Evolutionary conservation across 2,113 vertebrate species (phyloP).

Genomic region (Beaufortia kweichowensis): DNA sequence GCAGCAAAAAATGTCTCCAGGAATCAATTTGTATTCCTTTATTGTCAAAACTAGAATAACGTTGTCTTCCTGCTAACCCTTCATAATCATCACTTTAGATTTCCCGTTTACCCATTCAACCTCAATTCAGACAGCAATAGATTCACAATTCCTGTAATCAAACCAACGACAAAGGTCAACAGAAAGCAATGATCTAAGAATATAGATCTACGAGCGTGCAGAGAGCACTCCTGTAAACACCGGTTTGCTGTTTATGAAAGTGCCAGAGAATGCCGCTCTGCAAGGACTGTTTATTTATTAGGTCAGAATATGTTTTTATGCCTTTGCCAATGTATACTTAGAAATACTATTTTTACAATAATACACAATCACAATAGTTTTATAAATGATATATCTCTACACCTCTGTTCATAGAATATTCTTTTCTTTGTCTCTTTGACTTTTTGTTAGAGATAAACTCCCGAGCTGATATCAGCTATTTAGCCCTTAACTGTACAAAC

Average conservation of each 20-base stretch:
- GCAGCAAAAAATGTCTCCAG: background rate
- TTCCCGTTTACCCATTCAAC: conserved; percentile 20
- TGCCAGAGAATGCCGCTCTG: background rate
- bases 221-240: conserved; percentile 1
- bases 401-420: background rate
- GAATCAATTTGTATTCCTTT: conserved; percentile 16
- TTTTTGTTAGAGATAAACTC: background rate
- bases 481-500: conserved; percentile 14
- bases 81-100: conserved; percentile 32
- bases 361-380: background rate
- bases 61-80: conserved; percentile 16
- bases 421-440: background rate
- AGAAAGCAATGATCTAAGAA: conserved; percentile 1
- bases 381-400: background rate
- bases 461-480: conserved; percentile 2
- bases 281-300: conserved; percentile 13
- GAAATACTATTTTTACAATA: background rate
- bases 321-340: background rate
- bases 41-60: conserved; percentile 18
- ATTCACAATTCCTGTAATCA: conserved; percentile 34
- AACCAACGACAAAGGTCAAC: conserved; percentile 2
- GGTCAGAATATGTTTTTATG: background rate
- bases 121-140: conserved; percentile 10
- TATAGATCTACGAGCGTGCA: background rate
- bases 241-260: conserved; percentile 2